Percentiles rank a stretch among this genome's conserved stretches.
Evolutionary conservation across 2,797 vertebrate species (phyloP).

Genomic region (Hydrolagus colliei): DNA sequence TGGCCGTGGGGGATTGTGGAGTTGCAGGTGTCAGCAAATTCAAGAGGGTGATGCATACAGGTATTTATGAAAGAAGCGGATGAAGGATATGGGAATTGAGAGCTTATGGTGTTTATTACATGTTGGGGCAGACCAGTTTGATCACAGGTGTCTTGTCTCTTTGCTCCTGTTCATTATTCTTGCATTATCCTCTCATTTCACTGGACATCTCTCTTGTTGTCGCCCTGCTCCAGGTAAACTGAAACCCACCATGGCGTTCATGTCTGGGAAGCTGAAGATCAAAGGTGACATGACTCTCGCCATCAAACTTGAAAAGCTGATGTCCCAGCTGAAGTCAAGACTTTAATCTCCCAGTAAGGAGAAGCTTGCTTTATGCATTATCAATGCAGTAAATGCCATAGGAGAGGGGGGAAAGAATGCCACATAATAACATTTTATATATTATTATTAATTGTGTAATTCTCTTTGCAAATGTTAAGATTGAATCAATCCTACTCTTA

Average conservation of each 20-base stretch:
- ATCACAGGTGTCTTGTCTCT: neutral
- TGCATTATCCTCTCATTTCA: neutral
- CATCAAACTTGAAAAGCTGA: conserved; percentile 72
- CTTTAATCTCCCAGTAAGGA: conserved; percentile 51
- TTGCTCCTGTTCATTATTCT: neutral
- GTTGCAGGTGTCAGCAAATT: too few relatives aligned
- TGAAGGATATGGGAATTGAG: too few relatives aligned
- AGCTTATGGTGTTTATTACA: too few relatives aligned
- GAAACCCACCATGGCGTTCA: conserved; percentile 78
- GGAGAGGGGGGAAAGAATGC: too few relatives aligned
- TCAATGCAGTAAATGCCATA: neutral
- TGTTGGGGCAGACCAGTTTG: neutral
- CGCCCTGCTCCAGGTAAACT: conserved; percentile 66
- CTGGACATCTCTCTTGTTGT: conserved; percentile 20
- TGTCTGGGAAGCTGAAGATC: conserved; percentile 69
- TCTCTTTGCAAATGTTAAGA: neutral
- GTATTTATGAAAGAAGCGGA: too few relatives aligned
- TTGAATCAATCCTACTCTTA: neutral
- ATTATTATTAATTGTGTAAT: neutral
- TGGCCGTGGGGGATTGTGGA: too few relatives aligned
- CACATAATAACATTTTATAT: neutral
- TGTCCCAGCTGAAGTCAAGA: conserved; percentile 62
- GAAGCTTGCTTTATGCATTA: neutral
- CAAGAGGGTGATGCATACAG: too few relatives aligned
- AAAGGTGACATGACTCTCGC: conserved; percentile 74